Evolutionary conservation across 1,140 invertebrate species (phyloP).

Genomic region (Mylabris phalerata): DNA sequence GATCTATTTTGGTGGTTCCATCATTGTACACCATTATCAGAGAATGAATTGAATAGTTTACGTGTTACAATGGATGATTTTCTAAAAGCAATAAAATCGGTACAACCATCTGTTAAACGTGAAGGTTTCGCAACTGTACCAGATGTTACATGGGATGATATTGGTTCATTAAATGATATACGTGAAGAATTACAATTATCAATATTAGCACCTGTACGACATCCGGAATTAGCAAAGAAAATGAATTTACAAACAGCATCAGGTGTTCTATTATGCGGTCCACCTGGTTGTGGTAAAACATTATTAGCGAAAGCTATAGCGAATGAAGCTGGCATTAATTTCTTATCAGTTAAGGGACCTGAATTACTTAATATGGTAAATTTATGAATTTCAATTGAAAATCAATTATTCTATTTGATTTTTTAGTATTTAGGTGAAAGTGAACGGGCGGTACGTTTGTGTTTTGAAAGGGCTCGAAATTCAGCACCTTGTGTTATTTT

Average conservation of each 20-base stretch:
- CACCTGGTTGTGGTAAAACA: constrained; percentile 92
- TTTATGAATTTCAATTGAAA: constrained; percentile 40
- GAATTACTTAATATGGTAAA: constrained; percentile 84
- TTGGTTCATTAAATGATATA: constrained; percentile 86
- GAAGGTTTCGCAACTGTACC: constrained; percentile 98
- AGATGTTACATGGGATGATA: constrained; percentile 94
- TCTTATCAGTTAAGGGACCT: constrained; percentile 88
- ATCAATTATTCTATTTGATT: constrained; percentile 7
- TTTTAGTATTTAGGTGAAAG: constrained; percentile 97
- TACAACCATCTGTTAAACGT: constrained; percentile 89
- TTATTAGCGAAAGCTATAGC: constrained; percentile 87
- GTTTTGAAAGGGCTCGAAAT: constrained; percentile 89
- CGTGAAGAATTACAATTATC: constrained; percentile 83
- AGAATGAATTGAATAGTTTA: constrained; percentile 54
- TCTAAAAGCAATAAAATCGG: constrained; percentile 65
- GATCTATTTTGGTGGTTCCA: constrained; percentile 52
- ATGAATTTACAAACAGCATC: constrained; percentile 74
- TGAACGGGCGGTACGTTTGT: constrained; percentile 90
- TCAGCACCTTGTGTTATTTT: constrained; percentile 98
- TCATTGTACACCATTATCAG: constrained; percentile 46
- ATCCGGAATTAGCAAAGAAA: constrained; percentile 68
- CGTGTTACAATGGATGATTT: constrained; percentile 71
- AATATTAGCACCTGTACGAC: constrained; percentile 86
- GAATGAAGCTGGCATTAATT: constrained; percentile 82
- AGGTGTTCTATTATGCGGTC: constrained; percentile 77